Conservation (phyloP, 2,888 invertebrate genomes). For the Drosophila flavopinicola region DNA sequence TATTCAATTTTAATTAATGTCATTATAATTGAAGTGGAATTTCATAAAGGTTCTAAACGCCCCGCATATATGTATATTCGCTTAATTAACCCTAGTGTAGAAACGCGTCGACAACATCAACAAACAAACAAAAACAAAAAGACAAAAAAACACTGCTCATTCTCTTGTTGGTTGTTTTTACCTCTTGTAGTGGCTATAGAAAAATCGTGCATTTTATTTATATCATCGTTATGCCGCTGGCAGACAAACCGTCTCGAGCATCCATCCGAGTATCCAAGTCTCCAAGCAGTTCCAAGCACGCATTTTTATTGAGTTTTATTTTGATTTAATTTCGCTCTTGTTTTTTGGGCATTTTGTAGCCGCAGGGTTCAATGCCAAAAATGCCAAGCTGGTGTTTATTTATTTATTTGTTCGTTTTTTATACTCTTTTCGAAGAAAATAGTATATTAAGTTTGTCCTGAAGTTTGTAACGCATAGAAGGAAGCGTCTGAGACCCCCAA, state of each 20-base stretch:
- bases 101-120: slow-evolving; percentile 5
- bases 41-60: background rate
- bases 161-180: slow-evolving; percentile 19
- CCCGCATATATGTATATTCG: background rate
- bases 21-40: slow-evolving; percentile 3
- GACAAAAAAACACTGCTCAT: slow-evolving; percentile 17
- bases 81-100: slow-evolving; percentile 3
- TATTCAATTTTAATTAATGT: background rate
- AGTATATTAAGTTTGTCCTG: too few relatives aligned
- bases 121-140: slow-evolving; percentile 3
- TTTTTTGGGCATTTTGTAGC: slow-evolving; percentile 48
- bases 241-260: slow-evolving; percentile 75
- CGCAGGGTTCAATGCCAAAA: slow-evolving; percentile 80
- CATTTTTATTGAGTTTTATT: slow-evolving; percentile 72
- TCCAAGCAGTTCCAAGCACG: slow-evolving; percentile 62
- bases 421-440: slow-evolving; percentile 7
- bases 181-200: slow-evolving; percentile 38
- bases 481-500: too few relatives aligned
- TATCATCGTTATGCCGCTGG: slow-evolving; percentile 68
- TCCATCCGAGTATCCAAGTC: too few relatives aligned
- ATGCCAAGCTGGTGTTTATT: slow-evolving; percentile 63
- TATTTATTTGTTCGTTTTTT: slow-evolving; percentile 14
- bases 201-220: slow-evolving; percentile 72
- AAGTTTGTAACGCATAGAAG: too few relatives aligned
- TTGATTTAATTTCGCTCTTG: slow-evolving; percentile 59